Evolutionary conservation across 2,113 vertebrate genomes (phyloP), one percentile per base, ranked within the genome.

Genomic region (Numenius arquata): DNA sequence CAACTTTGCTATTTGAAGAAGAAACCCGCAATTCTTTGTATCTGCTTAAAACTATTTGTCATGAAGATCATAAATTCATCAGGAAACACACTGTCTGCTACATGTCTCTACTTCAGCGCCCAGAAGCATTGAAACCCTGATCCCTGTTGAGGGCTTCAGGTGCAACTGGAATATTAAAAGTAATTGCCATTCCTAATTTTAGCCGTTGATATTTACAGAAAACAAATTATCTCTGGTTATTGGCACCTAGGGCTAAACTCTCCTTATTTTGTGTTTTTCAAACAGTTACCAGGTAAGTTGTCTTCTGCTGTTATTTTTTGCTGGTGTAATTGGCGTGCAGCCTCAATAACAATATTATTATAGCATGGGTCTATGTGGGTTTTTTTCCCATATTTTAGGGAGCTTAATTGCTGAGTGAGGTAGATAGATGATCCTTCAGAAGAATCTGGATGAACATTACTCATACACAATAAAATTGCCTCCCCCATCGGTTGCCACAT

Each of bases 351-450:
- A 95, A 21, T 41, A 45, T 78, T 70, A 79, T 91, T 89, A 93
- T 53, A 94, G 89, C 45, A 77, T 10, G 79, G 58, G 20, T 89
- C 76, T 45, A 41, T 50, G 73, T 79, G 80, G 41, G 19, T 87
- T 79, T 81, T 72, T 25, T 55, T 55, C 25, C 36, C 29, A 26
- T 88, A 93, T 93, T 96, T 97, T 94, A 87, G 58, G 92, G 77
- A 92, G 48, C 7, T 85, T 95, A 96, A 95, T 96, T 92, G 81
- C 83, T 58, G 18, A 27, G 2, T 62, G 90, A 67, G 73, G 61
- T 78, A 84, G 71, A 21, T 17, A 71, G 65, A 45, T 56, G 76
- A 90, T 87, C 72, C 68, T 90, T 71, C 43, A 78, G 68, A 56
- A 81, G 83, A 85, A 71, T 66, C 36, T 65, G 47, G 65, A 77